Percentiles rank a stretch among this genome's conserved stretches.
Evolutionary conservation across 1,140 invertebrate species (phyloP).

Genomic region (Euura lappo): DNA sequence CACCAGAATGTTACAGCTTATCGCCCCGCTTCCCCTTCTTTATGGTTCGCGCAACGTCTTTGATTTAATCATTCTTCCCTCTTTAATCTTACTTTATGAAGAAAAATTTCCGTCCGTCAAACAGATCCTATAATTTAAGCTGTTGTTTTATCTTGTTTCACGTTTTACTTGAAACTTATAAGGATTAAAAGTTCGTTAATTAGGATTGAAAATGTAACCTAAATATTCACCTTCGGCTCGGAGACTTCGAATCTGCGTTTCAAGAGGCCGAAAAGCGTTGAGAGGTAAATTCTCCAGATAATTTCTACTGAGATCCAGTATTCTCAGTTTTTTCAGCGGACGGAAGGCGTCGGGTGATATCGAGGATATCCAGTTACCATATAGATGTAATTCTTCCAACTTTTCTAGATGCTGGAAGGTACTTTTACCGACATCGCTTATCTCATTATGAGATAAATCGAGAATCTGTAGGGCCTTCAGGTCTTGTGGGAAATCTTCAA

Average conservation of each 20-base stretch:
- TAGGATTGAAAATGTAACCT: not conserved
- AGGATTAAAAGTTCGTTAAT: not conserved
- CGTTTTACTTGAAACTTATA: not conserved
- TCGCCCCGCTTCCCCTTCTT: not conserved
- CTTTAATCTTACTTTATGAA: not conserved
- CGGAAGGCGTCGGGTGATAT: conserved; percentile 75
- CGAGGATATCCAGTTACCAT: conserved; percentile 75
- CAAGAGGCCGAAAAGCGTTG: conserved; percentile 70
- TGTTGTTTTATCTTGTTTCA: not conserved
- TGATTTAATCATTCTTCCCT: too few species aligned
- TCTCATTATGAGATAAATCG: conserved; percentile 78
- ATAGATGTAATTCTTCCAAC: conserved; percentile 71
- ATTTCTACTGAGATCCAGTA: conserved; percentile 78
- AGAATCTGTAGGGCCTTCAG: conserved; percentile 72
- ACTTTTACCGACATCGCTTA: conserved; percentile 71
- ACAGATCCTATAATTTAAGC: not conserved
- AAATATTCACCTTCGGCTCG: conserved; percentile 69
- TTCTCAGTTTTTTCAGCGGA: conserved; percentile 70
- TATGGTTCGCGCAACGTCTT: too few species aligned
- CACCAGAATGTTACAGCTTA: not conserved
- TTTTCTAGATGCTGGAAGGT: conserved; percentile 71
- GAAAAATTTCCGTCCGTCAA: not conserved
- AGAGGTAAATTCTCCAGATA: conserved; percentile 76
- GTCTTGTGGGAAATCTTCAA: conserved; percentile 78
- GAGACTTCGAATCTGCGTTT: conserved; percentile 73